A percentile compares a stretch with the other conserved stretches of the same genome.
Conservation (phyloP, 1,140 invertebrate species). For the Elymnias hypermnestra region DNA sequence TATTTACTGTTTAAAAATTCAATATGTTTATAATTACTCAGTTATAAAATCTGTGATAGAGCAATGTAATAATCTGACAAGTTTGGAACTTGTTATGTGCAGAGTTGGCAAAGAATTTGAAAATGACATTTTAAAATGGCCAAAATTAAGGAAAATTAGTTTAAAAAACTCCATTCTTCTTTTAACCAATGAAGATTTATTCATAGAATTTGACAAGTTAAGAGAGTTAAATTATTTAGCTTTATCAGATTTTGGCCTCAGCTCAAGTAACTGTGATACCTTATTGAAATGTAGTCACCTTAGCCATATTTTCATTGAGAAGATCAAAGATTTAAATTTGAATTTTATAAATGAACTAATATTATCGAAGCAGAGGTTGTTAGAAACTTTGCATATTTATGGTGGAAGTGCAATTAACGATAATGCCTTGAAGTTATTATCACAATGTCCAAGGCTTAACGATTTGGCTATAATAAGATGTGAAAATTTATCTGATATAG, state of each 20-base stretch:
- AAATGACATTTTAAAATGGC: conserved; percentile 47
- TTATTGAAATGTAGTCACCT: conserved; percentile 54
- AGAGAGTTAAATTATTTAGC: conserved; percentile 49
- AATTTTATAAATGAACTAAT: conserved; percentile 55
- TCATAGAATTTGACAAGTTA: conserved; percentile 50
- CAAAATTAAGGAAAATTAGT: conserved; percentile 51
- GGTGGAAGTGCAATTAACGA: conserved; percentile 57
- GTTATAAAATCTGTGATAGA: conserved; percentile 46
- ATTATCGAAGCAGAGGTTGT: conserved; percentile 39
- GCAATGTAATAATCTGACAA: conserved; percentile 50
- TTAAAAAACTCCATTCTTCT: conserved; percentile 55
- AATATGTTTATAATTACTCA: conserved; percentile 60
- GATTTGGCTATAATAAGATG: conserved; percentile 65
- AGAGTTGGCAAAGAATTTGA: conserved; percentile 52
- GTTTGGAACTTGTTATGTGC: conserved; percentile 62
- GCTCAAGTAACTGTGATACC: conserved; percentile 43
- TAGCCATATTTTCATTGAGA: conserved; percentile 60
- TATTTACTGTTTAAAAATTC: conserved; percentile 49
- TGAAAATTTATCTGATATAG: conserved; percentile 60
- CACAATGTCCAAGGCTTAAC: conserved; percentile 46
- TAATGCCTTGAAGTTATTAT: conserved; percentile 42
- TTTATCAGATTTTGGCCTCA: conserved; percentile 67
- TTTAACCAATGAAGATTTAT: conserved; percentile 33
- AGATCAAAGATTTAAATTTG: conserved; percentile 52
- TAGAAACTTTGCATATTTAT: conserved; percentile 57